Evolutionary conservation across 2,797 vertebrate genomes (phyloP).

Genomic region (Monodelphis domestica): DNA sequence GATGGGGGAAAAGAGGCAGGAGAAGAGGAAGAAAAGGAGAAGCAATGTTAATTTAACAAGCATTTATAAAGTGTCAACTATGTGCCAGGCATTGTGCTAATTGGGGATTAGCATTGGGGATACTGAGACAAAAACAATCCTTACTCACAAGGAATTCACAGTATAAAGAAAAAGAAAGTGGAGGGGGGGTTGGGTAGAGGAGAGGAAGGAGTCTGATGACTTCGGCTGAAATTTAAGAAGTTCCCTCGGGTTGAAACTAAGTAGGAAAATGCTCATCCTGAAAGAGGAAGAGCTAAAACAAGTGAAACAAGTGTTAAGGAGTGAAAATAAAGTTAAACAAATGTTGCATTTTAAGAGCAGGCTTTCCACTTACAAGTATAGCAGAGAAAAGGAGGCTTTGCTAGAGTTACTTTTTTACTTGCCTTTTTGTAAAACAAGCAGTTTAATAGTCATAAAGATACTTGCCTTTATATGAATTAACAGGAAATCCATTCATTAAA

Average conservation of each 20-base stretch:
- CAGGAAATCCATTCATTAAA: neutral
- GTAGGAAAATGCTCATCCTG: neutral
- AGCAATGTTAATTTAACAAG: neutral
- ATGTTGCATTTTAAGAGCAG: neutral
- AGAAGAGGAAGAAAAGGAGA: neutral
- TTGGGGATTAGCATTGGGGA: accelerated
- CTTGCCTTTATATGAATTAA: neutral
- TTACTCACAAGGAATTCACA: neutral
- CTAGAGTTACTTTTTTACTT: neutral
- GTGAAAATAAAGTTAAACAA: neutral
- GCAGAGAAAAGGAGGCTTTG: neutral
- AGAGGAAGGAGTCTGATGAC: neutral
- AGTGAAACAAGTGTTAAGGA: neutral
- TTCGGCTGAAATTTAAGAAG: neutral
- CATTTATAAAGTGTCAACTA: neutral
- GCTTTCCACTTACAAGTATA: neutral
- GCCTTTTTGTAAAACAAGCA: neutral
- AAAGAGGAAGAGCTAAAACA: slow-evolving; percentile 1
- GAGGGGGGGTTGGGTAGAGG: too few relatives aligned
- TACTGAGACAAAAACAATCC: neutral
- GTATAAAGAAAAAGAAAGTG: neutral
- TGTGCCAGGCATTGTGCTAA: neutral
- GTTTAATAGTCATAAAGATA: neutral
- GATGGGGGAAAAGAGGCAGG: neutral
- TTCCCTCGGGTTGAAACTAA: neutral